Base-by-base conservation (phyloP, 2,113 vertebrate species). In the Oostethus manadensis region DNA sequence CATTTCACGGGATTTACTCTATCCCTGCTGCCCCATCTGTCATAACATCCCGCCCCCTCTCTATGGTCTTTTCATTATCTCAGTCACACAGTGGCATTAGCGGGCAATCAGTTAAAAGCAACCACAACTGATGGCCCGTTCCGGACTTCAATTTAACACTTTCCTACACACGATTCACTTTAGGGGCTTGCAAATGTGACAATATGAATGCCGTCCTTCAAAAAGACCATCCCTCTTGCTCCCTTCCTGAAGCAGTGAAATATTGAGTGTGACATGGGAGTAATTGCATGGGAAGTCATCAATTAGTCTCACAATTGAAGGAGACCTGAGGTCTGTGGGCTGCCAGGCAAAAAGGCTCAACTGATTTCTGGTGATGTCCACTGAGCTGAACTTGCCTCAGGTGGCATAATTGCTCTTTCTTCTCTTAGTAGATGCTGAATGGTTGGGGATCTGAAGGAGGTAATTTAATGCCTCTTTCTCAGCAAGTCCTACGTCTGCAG, bases 251-350 rank as follows among this genome's bases (percentile, higher is more conserved):
- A 85, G 80, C 62, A 22, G 61, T 88, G 89, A 89, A 90, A 87
- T 88, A 90, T 90, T 87, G 85, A 88, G 83, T 89, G 82, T 90
- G 87, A 90, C 89, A 88, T 71, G 54, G 81, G 80, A 82, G 83
- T 90, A 89, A 89, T 90, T 90, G 88, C 87, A 87, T 86, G 75
- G 86, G 86, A 90, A 87, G 85, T 88, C 87, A 89, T 89, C 88
- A 89, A 89, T 90, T 89, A 89, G 85, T 79, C 84, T 80, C 84
- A 88, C 88, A 85, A 89, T 88, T 88, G 88, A 86, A 86, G 77
- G 83, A 84, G 84, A 89, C 86, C 88, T 69, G 61, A 79, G 88
- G 87, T 87, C 86, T 79, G 81, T 56, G 63, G 67, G 83, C 86
- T 86, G 86, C 84, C 74, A 84, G 78, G 75, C 70, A 77, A 65